Evolutionary conservation across 2,797 vertebrate genomes (phyloP), one percentile per base, ranked within the genome.

Genomic region (Sebastes jordani): DNA sequence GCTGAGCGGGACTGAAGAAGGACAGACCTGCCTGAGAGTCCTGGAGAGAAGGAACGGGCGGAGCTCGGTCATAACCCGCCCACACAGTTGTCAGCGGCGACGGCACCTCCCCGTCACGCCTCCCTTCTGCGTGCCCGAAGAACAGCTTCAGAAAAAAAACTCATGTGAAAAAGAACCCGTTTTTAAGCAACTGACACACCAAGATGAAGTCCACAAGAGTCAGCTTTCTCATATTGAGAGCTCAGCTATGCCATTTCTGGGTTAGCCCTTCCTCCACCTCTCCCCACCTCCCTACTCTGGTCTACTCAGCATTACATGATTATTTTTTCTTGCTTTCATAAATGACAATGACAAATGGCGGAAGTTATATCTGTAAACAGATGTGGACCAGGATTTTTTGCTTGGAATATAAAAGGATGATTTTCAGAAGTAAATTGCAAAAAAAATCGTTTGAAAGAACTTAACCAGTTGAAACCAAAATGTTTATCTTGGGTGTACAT

Each of bases 161-260:
- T 87, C 59, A 42, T 77, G 76, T 86, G 89, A 93, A 85, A 91
- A 88, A 89, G 83, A 92, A 82, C 89, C 85, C 72, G 94, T 95
- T 96, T 96, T 96, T 95, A 95, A 95, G 90, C 86, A 93, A 94
- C 93, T 81, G 90, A 94, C 92, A 89, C 93, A 91, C 85, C 86
- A 89, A 93, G 89, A 92, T 87, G 87, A 90, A 94, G 97, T 98
- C 97, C 97, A 98, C 97, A 97, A 96, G 95, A 97, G 97, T 97
- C 97, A 96, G 98, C 98, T 98, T 98, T 99, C 98, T 99, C 98
- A 99, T 99, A 99, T 99, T 99, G 98, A 99, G 98, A 99, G 98
- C 98, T 99, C 97, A 97, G 97, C 97, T 98, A 97, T 98, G 97
- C 97, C 97, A 98, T 97, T 96, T 96, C 95, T 83, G 90, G 96